These are phyloP conservation scores for Huso huso DNA, from an alignment of 2,797 vertebrate species.

Conservation along the genomic window DNA sequence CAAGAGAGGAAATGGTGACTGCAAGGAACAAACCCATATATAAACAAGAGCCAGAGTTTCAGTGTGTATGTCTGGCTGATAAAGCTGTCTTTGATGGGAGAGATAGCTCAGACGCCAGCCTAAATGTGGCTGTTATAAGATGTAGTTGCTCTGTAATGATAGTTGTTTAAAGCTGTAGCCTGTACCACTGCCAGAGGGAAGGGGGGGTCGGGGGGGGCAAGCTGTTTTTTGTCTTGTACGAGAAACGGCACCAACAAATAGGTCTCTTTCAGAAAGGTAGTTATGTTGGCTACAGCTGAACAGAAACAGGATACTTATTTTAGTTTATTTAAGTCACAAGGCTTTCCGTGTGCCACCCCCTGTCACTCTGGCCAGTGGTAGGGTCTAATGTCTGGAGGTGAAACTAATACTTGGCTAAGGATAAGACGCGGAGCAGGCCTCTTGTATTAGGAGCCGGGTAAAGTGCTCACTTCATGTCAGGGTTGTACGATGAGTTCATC, in stretches of 20 bases:
- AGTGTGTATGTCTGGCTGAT: constrained; percentile 58
- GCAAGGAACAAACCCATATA: constrained; percentile 30
- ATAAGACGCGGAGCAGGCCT: constrained; percentile 55
- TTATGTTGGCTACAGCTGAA: constrained; percentile 9
- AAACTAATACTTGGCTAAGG: constrained; percentile 66
- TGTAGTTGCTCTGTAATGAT: constrained; percentile 48
- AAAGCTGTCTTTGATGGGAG: constrained; percentile 66
- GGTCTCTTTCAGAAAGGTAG: constrained; percentile 4
- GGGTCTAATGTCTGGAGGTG: constrained; percentile 63
- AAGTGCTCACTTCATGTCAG: constrained; percentile 42
- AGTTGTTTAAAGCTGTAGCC: constrained; percentile 51
- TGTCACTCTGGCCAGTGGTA: constrained; percentile 55
- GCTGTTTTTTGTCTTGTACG: constrained; percentile 11
- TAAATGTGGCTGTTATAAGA: constrained; percentile 55
- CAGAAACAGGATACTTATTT: constrained; percentile 23
- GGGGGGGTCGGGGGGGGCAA: constrained; percentile 23
- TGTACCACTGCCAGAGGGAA: constrained; percentile 26
- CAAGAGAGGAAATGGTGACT: background rate
- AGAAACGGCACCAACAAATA: constrained; percentile 28
- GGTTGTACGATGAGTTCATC: constrained; percentile 52
- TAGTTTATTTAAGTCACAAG: constrained; percentile 33
- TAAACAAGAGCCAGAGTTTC: constrained; percentile 45
- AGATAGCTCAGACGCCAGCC: constrained; percentile 68
- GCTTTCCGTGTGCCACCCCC: constrained; percentile 30
- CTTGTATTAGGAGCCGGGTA: constrained; percentile 32